Evolutionary conservation across 1,140 invertebrate species (phyloP).

Genomic region (Hesperophylax magnus): DNA sequence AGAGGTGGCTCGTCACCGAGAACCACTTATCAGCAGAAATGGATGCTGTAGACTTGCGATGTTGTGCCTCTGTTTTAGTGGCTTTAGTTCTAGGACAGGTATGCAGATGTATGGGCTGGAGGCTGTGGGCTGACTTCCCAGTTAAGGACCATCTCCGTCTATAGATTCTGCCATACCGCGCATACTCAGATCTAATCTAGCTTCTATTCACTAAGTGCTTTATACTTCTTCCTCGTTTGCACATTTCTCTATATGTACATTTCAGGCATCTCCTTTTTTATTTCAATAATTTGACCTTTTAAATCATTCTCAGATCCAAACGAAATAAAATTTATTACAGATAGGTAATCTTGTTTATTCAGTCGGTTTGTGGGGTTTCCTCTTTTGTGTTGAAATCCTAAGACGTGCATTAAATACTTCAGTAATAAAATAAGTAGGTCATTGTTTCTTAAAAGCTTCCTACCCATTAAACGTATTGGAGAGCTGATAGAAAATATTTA

Average conservation of each 20-base stretch:
- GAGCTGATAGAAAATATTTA: too few species aligned
- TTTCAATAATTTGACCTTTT: too few species aligned
- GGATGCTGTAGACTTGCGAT: neutral
- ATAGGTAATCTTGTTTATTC: neutral
- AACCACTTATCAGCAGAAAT: neutral
- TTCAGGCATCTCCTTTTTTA: too few species aligned
- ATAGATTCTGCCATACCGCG: conserved; percentile 22
- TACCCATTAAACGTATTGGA: too few species aligned
- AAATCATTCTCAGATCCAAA: neutral
- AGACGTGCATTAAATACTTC: too few species aligned
- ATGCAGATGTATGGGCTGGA: conserved; percentile 41
- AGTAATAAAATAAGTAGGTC: too few species aligned
- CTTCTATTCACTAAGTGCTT: conserved; percentile 33
- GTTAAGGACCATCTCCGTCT: conserved; percentile 38
- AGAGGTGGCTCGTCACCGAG: neutral
- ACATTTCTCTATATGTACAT: neutral
- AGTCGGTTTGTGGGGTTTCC: too few species aligned
- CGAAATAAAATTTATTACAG: neutral
- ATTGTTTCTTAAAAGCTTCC: too few species aligned
- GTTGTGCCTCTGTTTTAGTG: conserved; percentile 16
- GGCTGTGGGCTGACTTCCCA: conserved; percentile 31
- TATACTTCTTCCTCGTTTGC: conserved; percentile 14
- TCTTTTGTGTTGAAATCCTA: too few species aligned
- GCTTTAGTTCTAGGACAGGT: conserved; percentile 36
- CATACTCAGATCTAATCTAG: conserved; percentile 24